Percentiles rank a stretch among this genome's conserved stretches.
Evolutionary conservation across 1,140 invertebrate species (phyloP).

Genomic region (Hycleus cichorii): DNA sequence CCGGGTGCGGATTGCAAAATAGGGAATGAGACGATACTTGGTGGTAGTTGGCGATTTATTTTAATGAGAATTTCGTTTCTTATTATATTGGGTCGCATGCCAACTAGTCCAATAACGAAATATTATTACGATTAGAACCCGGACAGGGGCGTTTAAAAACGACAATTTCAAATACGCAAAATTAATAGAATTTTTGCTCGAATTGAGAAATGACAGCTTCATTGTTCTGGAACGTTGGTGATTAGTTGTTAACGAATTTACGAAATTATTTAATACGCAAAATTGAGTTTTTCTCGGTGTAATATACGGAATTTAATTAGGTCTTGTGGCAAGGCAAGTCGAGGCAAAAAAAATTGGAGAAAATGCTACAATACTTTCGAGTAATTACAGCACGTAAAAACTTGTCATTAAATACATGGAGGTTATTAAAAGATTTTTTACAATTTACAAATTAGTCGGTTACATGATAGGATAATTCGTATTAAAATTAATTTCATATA

Average conservation of each 20-base stretch:
- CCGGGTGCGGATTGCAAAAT: constrained; percentile 1
- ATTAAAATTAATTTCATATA: constrained; percentile 2
- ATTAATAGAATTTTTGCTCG: too few relatives aligned
- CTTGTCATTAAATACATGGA: constrained; percentile 13
- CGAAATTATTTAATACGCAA: too few relatives aligned
- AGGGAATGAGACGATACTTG: neutral
- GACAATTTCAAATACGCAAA: too few relatives aligned
- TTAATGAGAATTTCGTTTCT: constrained; percentile 15
- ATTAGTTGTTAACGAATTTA: too few relatives aligned
- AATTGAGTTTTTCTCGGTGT: too few relatives aligned
- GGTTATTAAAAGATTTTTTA: constrained; percentile 15
- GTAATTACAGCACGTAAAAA: constrained; percentile 5
- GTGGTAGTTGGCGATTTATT: constrained; percentile 14
- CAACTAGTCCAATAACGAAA: constrained; percentile 15
- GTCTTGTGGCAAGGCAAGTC: neutral
- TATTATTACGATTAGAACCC: neutral
- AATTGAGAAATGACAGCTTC: too few relatives aligned
- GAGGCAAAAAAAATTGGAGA: too few relatives aligned
- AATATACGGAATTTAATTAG: too few relatives aligned
- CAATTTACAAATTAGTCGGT: constrained; percentile 7
- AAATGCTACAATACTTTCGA: neutral
- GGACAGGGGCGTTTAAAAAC: too few relatives aligned
- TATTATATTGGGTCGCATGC: constrained; percentile 9
- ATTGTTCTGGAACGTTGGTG: too few relatives aligned
- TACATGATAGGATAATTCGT: constrained; percentile 9